Percentiles rank a stretch among this genome's conserved stretches.
Evolutionary conservation across 2,113 vertebrate species (phyloP).

Genomic region (Hippocampus zosterae): DNA sequence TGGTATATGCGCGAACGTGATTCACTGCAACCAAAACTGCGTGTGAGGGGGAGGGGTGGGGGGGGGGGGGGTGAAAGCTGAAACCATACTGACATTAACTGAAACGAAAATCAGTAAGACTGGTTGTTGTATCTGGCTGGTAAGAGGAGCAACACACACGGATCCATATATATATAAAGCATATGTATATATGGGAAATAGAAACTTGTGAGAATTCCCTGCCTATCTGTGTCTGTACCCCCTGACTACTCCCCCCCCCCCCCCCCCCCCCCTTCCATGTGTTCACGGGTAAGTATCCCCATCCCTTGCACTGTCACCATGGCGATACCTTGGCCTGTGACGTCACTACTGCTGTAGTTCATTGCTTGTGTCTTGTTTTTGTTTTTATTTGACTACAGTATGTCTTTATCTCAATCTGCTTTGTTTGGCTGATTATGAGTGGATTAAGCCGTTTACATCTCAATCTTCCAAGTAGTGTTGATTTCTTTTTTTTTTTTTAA

Average conservation of each 20-base stretch:
- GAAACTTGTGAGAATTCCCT: constrained; percentile 58
- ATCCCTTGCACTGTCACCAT: constrained; percentile 89
- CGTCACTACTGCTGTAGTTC: constrained; percentile 96
- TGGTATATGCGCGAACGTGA: constrained; percentile 59
- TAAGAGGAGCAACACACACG: constrained; percentile 71
- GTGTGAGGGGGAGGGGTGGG: constrained; percentile 6
- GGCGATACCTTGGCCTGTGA: constrained; percentile 86
- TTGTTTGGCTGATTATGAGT: constrained; percentile 99
- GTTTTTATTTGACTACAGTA: constrained; percentile 38
- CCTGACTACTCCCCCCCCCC: constrained; percentile 21
- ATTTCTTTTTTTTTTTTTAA: constrained; percentile 70
- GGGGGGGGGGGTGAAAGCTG: constrained; percentile 63
- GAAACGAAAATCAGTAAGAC: constrained; percentile 66
- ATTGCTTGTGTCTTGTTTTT: constrained; percentile 86
- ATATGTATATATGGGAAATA: constrained; percentile 59
- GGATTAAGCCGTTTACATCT: constrained; percentile 88
- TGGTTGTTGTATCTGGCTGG: constrained; percentile 66
- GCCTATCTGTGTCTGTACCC: constrained; percentile 54
- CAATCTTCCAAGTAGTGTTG: constrained; percentile 89
- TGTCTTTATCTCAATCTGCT: constrained; percentile 86
- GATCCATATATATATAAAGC: constrained; percentile 68
- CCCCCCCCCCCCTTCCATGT: constrained; percentile 49
- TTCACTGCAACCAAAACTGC: constrained; percentile 32
- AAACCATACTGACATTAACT: constrained; percentile 75
- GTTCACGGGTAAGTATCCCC: constrained; percentile 74